These are phyloP conservation scores for Leuciscus idus DNA, from an alignment of 2,113 vertebrate genomes.

Conservation along the genomic window DNA sequence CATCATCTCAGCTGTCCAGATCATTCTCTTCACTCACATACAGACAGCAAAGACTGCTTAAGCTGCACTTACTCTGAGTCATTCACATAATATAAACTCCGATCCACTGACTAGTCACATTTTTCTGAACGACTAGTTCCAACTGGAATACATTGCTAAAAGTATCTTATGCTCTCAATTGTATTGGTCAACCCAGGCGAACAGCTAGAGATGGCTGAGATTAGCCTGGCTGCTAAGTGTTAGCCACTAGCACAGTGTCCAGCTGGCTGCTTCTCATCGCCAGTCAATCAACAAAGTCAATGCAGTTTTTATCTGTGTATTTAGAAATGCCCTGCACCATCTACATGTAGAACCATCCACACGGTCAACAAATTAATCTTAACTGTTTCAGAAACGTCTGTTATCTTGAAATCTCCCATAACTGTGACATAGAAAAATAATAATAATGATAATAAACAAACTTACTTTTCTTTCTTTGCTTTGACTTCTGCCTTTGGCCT, in stretches of 20 bases:
- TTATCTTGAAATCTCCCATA: neutral
- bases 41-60: neutral
- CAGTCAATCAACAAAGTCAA: neutral
- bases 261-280: slow-evolving; percentile 55
- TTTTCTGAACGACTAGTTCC: neutral
- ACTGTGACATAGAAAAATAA: neutral
- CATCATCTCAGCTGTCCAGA: neutral
- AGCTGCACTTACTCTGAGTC: neutral
- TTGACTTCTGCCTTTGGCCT: slow-evolving; percentile 89
- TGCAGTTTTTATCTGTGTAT: neutral
- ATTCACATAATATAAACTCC: neutral
- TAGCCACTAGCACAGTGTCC: slow-evolving; percentile 35
- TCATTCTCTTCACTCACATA: slow-evolving; percentile 11
- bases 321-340: neutral
- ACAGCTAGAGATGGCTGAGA: too few relatives aligned
- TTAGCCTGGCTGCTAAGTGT: neutral
- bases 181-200: neutral
- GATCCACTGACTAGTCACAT: neutral
- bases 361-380: neutral
- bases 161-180: neutral
- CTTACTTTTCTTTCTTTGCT: slow-evolving; percentile 93
- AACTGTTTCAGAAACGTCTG: slow-evolving; percentile 6
- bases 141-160: neutral
- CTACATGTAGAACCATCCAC: neutral
- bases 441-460: slow-evolving; percentile 54